Percentiles rank a stretch among this genome's conserved stretches.
These are phyloP conservation scores for Hypothenemus hampei DNA, from an alignment of 1,140 invertebrate genomes.

Conservation along the genomic window DNA sequence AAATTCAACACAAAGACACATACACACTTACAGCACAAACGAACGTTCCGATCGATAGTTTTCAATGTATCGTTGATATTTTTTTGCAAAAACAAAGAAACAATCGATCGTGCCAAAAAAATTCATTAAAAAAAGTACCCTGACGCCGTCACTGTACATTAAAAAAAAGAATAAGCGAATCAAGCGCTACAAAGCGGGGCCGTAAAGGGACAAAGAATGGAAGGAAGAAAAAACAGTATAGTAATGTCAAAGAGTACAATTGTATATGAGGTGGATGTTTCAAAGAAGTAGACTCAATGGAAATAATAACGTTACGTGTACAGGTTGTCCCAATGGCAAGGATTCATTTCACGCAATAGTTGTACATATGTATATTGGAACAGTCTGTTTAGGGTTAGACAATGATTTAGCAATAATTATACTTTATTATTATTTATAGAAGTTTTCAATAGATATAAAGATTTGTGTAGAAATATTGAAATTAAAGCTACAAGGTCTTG, in stretches of 20 bases:
- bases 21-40: not conserved
- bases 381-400: no score
- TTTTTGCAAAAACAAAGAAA: not conserved
- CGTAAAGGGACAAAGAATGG: slow-evolving; percentile 19
- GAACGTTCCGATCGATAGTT: not conserved
- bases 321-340: no score
- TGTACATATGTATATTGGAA: no score
- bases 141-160: slow-evolving; percentile 16
- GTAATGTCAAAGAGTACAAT: slow-evolving; percentile 18
- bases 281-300: no score
- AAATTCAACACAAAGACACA: slow-evolving; percentile 11
- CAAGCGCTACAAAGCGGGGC: slow-evolving; percentile 36
- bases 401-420: no score
- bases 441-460: no score
- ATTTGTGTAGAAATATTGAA: no score
- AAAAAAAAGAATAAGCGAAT: slow-evolving; percentile 20
- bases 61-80: not conserved
- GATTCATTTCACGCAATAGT: no score
- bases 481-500: no score
- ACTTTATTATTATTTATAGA: no score
- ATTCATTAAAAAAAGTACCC: slow-evolving; percentile 17
- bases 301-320: no score
- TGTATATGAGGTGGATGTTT: slow-evolving; percentile 1
- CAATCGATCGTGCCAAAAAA: slow-evolving; percentile 5
- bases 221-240: slow-evolving; percentile 12